Evolutionary conservation across 2,888 invertebrate genomes (phyloP).

Genomic region (Volucella inanis): DNA sequence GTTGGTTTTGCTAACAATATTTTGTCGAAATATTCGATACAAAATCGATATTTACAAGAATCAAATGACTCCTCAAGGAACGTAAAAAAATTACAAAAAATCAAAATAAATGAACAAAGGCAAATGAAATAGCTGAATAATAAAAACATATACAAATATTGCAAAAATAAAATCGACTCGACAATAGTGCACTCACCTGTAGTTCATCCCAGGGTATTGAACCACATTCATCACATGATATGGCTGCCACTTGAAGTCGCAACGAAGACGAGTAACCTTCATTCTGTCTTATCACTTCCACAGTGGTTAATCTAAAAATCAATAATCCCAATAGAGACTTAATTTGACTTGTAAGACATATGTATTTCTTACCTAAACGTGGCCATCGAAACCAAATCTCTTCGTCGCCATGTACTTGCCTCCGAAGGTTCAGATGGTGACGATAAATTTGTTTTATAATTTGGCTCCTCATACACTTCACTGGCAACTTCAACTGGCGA

Average conservation of each 20-base stretch:
- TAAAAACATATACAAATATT: not conserved
- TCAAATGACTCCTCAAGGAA: not conserved
- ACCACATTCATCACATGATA: conserved; percentile 92
- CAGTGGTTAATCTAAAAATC: conserved; percentile 87
- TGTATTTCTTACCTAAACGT: conserved; percentile 81
- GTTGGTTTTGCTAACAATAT: too few relatives aligned
- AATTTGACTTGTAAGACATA: not conserved
- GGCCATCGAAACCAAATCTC: conserved; percentile 88
- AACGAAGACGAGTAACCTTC: conserved; percentile 87
- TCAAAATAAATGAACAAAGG: conserved; percentile 34
- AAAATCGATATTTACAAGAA: not conserved
- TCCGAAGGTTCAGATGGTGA: conserved; percentile 93
- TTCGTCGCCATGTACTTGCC: conserved; percentile 90
- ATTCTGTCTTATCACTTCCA: conserved; percentile 89
- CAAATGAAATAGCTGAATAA: conserved; percentile 38
- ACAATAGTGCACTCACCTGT: conserved; percentile 86
- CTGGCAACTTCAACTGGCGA: conserved; percentile 90
- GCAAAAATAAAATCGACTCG: conserved; percentile 33
- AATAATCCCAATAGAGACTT: not conserved
- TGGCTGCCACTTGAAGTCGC: conserved; percentile 88
- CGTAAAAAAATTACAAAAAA: conserved; percentile 25
- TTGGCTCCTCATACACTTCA: conserved; percentile 91
- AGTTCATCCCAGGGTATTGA: conserved; percentile 97
- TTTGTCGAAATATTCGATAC: not conserved
- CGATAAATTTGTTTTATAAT: conserved; percentile 86